Percentiles rank a stretch among this genome's conserved stretches.
Evolutionary conservation across 2,113 vertebrate species (phyloP).

Genomic region (Vidua chalybeata): DNA sequence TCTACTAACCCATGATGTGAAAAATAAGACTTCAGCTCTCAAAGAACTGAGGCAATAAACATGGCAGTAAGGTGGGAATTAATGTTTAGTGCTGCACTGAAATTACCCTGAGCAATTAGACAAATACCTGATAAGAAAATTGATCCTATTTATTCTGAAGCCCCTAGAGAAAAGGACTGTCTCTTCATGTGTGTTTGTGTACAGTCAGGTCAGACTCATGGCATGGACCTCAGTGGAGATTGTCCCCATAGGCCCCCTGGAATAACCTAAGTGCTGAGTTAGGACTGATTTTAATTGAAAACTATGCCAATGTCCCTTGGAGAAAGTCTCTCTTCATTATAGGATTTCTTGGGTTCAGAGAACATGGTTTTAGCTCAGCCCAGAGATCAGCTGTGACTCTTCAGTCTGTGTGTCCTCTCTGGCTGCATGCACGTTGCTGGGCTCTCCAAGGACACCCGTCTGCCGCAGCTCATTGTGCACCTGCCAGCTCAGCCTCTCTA

Average conservation of each 20-base stretch:
- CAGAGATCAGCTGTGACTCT: neutral
- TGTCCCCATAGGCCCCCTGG: neutral
- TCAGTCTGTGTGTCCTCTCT: neutral
- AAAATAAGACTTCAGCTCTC: neutral
- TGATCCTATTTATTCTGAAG: neutral
- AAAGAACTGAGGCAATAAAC: neutral
- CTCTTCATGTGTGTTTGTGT: neutral
- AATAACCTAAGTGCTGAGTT: neutral
- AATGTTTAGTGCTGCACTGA: neutral
- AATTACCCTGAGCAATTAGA: neutral
- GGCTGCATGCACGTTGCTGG: neutral
- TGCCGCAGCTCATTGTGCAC: neutral
- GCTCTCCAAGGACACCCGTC: neutral
- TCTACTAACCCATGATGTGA: neutral
- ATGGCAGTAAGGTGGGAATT: neutral
- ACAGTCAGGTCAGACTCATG: neutral
- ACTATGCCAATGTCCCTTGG: neutral
- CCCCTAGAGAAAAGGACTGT: neutral
- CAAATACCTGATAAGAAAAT: neutral
- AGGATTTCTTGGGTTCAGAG: neutral
- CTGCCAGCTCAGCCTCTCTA: neutral
- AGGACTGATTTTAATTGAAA: neutral
- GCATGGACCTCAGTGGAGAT: neutral
- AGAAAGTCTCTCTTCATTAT: neutral
- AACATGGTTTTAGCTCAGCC: neutral